Percentiles rank a stretch among this genome's conserved stretches.
phyloP scores from a whole-genome alignment of 2,888 invertebrate genomes.

The Meta bourneti region DNA sequence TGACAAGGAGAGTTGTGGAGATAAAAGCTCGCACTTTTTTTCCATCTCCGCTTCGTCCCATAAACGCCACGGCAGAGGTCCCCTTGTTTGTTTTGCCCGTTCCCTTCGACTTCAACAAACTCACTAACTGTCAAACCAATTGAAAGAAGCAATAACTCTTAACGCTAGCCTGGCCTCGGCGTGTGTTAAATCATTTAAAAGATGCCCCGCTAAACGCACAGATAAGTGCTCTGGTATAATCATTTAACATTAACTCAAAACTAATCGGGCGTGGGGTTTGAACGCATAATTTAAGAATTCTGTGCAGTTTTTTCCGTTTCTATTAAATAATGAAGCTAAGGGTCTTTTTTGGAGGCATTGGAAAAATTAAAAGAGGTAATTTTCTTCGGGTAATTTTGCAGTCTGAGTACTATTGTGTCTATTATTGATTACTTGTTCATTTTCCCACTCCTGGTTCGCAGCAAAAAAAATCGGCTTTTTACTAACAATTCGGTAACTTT shows the following conservation, averaged over 20 bases:
- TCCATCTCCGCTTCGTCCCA: constrained; percentile 15
- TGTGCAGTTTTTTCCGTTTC: background rate
- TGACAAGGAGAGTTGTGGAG: background rate
- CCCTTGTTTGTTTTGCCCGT: constrained; percentile 54
- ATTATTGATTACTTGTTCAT: background rate
- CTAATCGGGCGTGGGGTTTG: constrained; percentile 65
- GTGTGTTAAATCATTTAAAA: constrained; percentile 49
- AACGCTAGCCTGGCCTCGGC: constrained; percentile 4
- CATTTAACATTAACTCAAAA: constrained; percentile 52
- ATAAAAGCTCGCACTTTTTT: background rate
- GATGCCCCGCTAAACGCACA: background rate
- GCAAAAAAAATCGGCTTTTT: background rate
- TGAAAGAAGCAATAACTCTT: constrained; percentile 46
- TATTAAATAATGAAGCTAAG: background rate
- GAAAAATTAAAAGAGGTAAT: constrained; percentile 14
- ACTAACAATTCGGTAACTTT: constrained; percentile 3
- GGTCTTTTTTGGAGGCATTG: background rate
- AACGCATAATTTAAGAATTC: constrained; percentile 68
- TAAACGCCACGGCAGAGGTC: constrained; percentile 20
- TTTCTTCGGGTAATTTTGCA: background rate
- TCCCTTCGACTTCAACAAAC: constrained; percentile 45
- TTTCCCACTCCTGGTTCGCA: background rate
- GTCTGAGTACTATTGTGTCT: background rate
- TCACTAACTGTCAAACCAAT: constrained; percentile 19
- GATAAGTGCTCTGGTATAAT: constrained; percentile 40